A percentile compares a stretch with the other conserved stretches of the same genome.
Evolutionary conservation across 2,113 vertebrate species (phyloP).

Genomic region (Pyxicephalus adspersus): DNA sequence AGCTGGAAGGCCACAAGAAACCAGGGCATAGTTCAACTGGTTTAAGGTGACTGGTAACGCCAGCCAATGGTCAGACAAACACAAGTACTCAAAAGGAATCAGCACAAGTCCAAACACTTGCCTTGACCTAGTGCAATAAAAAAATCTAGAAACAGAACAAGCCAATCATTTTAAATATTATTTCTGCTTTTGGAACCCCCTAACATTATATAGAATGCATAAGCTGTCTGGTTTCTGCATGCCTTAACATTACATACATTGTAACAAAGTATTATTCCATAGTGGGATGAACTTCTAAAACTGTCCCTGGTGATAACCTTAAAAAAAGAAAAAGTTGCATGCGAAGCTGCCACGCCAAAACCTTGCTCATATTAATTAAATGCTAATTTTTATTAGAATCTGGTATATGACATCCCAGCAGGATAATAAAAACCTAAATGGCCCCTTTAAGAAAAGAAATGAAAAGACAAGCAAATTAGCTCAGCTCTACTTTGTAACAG

Average conservation of each 20-base stretch:
- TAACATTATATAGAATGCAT: no score
- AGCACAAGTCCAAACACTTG: background rate
- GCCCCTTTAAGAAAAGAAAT: background rate
- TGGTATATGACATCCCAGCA: no score
- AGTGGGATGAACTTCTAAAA: background rate
- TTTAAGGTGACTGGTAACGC: constrained; percentile 47
- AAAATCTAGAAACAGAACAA: no score
- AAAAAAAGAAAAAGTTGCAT: no score
- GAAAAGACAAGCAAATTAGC: background rate
- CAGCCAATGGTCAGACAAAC: constrained; percentile 26
- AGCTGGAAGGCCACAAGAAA: constrained; percentile 50
- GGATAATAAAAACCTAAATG: no score
- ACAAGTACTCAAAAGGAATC: constrained; percentile 28
- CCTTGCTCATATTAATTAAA: no score
- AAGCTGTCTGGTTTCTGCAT: no score
- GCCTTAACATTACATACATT: background rate
- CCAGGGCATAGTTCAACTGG: constrained; percentile 46
- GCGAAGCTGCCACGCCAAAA: no score
- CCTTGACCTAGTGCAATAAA: background rate
- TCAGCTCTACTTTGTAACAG: background rate
- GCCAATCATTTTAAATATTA: no score
- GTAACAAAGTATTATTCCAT: background rate
- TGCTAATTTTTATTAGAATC: no score
- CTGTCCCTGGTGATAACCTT: no score
- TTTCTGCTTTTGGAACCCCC: no score